Evolutionary conservation across 2,797 vertebrate genomes (phyloP).

Genomic region (Rallus crepitans): DNA sequence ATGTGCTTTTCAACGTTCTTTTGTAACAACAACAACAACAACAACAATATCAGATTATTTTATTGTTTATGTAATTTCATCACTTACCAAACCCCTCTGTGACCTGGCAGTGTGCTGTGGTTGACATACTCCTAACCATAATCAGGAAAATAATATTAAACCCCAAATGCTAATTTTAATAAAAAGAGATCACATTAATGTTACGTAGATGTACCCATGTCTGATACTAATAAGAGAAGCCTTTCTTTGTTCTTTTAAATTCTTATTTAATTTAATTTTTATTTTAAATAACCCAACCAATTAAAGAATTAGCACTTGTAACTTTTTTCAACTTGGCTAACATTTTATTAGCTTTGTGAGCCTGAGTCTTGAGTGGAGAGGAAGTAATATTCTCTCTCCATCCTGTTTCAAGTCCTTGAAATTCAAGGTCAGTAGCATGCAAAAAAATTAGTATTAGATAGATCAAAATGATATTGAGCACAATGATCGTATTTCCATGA

Average conservation of each 20-base stretch:
- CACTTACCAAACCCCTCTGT: background rate
- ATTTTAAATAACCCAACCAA: background rate
- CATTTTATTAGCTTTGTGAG: background rate
- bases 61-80: background rate
- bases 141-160: background rate
- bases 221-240: background rate
- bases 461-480: background rate
- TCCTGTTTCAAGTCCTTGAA: background rate
- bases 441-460: background rate
- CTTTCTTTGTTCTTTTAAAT: background rate
- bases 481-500: background rate
- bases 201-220: background rate
- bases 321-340: background rate
- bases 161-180: background rate
- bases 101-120: no score
- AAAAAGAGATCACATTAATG: background rate
- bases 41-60: background rate
- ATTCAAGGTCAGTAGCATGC: background rate
- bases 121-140: background rate
- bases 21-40: background rate
- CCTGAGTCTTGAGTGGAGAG: background rate
- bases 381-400: background rate
- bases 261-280: background rate
- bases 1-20: background rate
- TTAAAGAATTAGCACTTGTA: fast-evolving